Evolutionary conservation across 2,797 vertebrate genomes (phyloP).

Genomic region (Phataginus tricuspis): DNA sequence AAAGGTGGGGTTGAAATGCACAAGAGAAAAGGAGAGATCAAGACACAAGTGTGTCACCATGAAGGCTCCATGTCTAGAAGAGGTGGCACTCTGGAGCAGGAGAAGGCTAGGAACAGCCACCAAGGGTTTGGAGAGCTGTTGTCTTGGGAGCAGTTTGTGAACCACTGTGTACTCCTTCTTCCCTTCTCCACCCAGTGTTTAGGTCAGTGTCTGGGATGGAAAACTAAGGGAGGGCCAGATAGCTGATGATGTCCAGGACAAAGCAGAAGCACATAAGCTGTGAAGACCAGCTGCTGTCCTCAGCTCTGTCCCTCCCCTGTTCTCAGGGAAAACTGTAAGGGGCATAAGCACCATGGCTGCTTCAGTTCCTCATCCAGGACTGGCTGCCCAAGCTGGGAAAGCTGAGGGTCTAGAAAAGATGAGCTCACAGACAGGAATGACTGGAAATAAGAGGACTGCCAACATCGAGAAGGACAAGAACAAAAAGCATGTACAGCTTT

Average conservation of each 20-base stretch:
- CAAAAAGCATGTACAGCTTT: background rate
- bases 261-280: background rate
- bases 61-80: accelerated
- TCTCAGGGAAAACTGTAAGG: background rate
- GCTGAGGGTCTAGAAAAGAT: background rate
- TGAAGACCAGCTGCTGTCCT: background rate
- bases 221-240: background rate
- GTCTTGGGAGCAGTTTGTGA: background rate
- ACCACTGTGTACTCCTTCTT: background rate
- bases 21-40: background rate
- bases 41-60: accelerated
- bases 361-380: too few species aligned
- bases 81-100: accelerated
- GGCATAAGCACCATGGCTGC: background rate
- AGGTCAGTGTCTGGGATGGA: background rate
- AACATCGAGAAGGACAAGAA: background rate
- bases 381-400: background rate
- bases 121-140: accelerated
- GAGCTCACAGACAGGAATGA: background rate
- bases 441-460: background rate
- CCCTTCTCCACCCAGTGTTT: background rate
- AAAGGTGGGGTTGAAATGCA: background rate
- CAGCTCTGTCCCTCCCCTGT: background rate
- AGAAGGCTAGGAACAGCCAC: background rate
- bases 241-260: background rate